Evolutionary conservation across 1,140 invertebrate genomes (phyloP).

Genomic region (Zeugodacus cucurbitae): DNA sequence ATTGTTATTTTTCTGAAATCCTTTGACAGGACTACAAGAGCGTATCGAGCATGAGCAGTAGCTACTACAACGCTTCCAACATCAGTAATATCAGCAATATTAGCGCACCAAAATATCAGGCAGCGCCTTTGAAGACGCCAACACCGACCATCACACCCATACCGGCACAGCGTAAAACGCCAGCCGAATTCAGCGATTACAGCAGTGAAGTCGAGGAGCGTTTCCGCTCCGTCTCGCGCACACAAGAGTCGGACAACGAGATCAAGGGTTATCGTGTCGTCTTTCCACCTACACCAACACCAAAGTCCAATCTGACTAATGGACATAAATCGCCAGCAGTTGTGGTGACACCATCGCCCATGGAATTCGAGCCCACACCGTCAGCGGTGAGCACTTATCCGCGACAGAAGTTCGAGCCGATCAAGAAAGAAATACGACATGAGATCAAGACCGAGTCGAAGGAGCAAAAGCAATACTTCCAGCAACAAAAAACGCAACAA

Average conservation of each 20-base stretch:
- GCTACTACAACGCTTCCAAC: conserved; percentile 58
- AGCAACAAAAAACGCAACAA: conserved; percentile 55
- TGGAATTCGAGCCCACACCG: conserved; percentile 70
- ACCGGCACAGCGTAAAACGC: conserved; percentile 70
- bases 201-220: conserved; percentile 79
- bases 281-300: conserved; percentile 68
- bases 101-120: conserved; percentile 65
- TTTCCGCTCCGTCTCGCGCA: conserved; percentile 73
- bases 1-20: not conserved
- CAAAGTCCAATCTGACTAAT: conserved; percentile 58
- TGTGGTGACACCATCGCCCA: conserved; percentile 67
- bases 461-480: conserved; percentile 55
- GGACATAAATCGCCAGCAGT: conserved; percentile 67
- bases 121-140: conserved; percentile 44
- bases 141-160: conserved; percentile 48
- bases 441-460: conserved; percentile 55
- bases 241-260: conserved; percentile 69
- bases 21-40: conserved; percentile 55
- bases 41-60: conserved; percentile 59
- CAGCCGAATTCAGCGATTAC: conserved; percentile 79
- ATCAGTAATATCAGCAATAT: conserved; percentile 54
- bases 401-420: conserved; percentile 71
- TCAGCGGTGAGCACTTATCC: conserved; percentile 63
- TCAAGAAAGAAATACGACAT: conserved; percentile 67
- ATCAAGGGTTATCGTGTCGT: conserved; percentile 71